Evolutionary conservation across 2,888 invertebrate species (phyloP), one percentile per base, ranked within the genome.

Genomic region (Noctua janthe): DNA sequence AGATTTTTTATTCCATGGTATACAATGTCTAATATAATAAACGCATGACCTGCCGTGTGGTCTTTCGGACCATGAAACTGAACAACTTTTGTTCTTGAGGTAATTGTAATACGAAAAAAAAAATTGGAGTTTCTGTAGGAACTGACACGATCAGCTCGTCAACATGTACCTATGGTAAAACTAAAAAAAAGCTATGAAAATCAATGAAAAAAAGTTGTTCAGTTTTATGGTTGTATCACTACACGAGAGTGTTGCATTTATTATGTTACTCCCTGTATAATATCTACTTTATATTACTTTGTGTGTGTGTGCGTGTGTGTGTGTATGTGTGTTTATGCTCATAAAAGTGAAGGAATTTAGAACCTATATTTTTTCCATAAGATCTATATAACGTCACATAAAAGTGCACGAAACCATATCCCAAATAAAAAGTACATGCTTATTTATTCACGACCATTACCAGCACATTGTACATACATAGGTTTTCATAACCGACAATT

Each of bases 401-500:
- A 62, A 59, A 59, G 35, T 59, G 15, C 54, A 67, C 13, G 35
- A 72, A 73, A 75, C 17, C n/a, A 70, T 69, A 76, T 72, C 35
- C 70, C 23, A 73, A 76, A 84, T 71, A 78, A 80, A 89, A 78
- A 59, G 51, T 75, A 69, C 54, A 74, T 83, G 43, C 69, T 85
- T 89, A 89, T 90, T 87, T 87, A 88, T 85, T 82, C 78, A 81
- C 66, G 56, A 83, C 82, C 82, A 88, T 88, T 88, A 90, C 85
- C 72, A 79, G 72, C 89, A 90, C 81, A 83, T 88, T 88, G 85
- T 80, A 78, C 85, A 78, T 88, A 87, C 76, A 87, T 89, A 83
- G 83, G 77, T 84, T 83, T 88, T 84, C 90, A 89, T 89, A 89
- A 83, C 83, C 66, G 77, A 84, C 80, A 82, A 89, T 90, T 90